phyloP scores from a whole-genome alignment of 1,140 invertebrate genomes.

The Zeugodacus cucurbitae region DNA sequence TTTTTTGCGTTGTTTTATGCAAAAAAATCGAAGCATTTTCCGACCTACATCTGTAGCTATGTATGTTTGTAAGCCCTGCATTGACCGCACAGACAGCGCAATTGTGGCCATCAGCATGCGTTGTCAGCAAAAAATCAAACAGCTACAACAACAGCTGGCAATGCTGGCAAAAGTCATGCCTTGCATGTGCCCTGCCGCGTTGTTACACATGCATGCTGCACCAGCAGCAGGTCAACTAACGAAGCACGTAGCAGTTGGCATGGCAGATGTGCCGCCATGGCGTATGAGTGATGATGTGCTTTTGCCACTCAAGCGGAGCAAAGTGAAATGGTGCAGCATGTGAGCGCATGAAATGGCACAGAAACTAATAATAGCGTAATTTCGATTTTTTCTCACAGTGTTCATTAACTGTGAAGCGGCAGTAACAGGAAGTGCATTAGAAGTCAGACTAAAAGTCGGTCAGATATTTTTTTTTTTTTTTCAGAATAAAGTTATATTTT shows the following conservation, averaged over 20 bases:
- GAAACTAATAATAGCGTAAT: neutral
- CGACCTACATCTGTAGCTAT: neutral
- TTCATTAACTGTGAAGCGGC: neutral
- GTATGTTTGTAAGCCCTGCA: neutral
- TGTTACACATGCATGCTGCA: neutral
- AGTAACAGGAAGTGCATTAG: neutral
- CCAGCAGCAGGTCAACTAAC: neutral
- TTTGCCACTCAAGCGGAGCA: neutral
- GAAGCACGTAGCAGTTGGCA: neutral
- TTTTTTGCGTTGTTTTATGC: neutral
- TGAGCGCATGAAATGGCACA: neutral
- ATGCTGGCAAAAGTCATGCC: neutral
- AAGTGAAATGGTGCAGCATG: neutral
- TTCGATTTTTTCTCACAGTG: neutral
- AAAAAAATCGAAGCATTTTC: neutral
- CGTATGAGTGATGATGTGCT: neutral
- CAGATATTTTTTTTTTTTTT: too few species aligned
- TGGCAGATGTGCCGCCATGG: neutral
- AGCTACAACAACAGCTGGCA: neutral
- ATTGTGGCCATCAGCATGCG: neutral
- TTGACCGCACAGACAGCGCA: neutral
- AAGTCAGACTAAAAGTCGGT: neutral
- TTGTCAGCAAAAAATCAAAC: neutral
- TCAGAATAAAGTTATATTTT: too few species aligned
- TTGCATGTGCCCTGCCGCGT: neutral